Evolutionary conservation across 2,797 vertebrate genomes (phyloP), one percentile per base, ranked within the genome.

Genomic region (Myotis vivesi): DNA sequence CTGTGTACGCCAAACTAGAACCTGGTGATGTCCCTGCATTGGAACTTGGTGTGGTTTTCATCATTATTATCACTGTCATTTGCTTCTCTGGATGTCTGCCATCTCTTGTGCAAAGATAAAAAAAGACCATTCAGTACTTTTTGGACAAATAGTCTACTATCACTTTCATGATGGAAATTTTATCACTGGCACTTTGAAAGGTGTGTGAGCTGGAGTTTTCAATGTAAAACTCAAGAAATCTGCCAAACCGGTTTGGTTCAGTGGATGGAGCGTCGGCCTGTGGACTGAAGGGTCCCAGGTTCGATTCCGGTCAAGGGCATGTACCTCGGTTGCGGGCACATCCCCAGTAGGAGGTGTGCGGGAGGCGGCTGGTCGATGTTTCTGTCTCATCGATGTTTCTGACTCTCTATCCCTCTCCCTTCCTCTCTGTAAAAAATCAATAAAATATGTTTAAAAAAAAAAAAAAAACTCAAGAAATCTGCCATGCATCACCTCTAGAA

Each of bases 1-100:
- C 12, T 2, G 2, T 5, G 9, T 0, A 1, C 6, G 11, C 38
- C 12, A 0, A 49, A 3, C 19, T 2, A 0, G 3, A 2, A 4
- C 57, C 15, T 3, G n/a, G 33, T 68, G 4, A 6, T 6, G 36
- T 6, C 64, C 2, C 25, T 1, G 19, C 22, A 6, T 8, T 4
- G 22, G 25, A 15, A 25, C 38, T 2, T 4, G 10, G 22, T 17
- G n/a, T 0, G 38, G 33, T 13, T 69, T 12, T 46, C 49, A 6
- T 23, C 12, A 0, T 11, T 36, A 7, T 2, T 11, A 46, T 2
- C 9, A 46, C 15, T 38, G 7, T 2, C 3, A 1, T 3, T 44
- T 38, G 62, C 59, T 64, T 64, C 91, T 91, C 59, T 10, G 33
- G 3, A 2, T 13, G 11, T 9, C 8, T 55, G 20, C 5, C 38